These are phyloP conservation scores for Phthorimaea operculella DNA, from an alignment of 1,140 invertebrate species.

Conservation along the genomic window DNA sequence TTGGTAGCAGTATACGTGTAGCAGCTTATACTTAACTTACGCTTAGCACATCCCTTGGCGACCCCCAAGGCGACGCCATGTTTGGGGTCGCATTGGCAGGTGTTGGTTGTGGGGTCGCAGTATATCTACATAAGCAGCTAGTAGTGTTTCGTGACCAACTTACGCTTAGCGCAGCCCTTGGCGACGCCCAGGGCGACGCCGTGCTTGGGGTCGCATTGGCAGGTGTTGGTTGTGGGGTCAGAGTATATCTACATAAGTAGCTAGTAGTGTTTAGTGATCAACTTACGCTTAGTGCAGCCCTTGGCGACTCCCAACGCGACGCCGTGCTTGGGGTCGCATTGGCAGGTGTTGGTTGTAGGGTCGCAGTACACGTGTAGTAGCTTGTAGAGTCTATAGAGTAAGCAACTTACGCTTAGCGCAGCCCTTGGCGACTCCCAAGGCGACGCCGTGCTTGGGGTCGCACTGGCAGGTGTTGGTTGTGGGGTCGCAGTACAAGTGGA, in stretches of 20 bases:
- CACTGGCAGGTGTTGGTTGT: slow-evolving; percentile 77
- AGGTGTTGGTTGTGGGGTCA: slow-evolving; percentile 73
- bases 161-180: slow-evolving; percentile 85
- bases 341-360: slow-evolving; percentile 73
- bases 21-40: slow-evolving; percentile 74
- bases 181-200: slow-evolving; percentile 78
- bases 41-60: slow-evolving; percentile 82
- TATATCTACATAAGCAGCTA: slow-evolving; percentile 77
- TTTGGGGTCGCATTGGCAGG: slow-evolving; percentile 81
- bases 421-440: slow-evolving; percentile 76
- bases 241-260: slow-evolving; percentile 82
- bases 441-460: slow-evolving; percentile 80
- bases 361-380: slow-evolving; percentile 82
- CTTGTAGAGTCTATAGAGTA: neutral
- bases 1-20: slow-evolving; percentile 80
- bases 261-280: neutral
- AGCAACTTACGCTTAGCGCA: slow-evolving; percentile 81
- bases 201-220: slow-evolving; percentile 82
- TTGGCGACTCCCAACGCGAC: slow-evolving; percentile 77
- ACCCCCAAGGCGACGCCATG: slow-evolving; percentile 80
- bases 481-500: slow-evolving; percentile 81
- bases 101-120: slow-evolving; percentile 75
- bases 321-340: slow-evolving; percentile 81
- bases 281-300: slow-evolving; percentile 86
- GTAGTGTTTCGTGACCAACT: slow-evolving; percentile 42